Conservation (phyloP, 2,113 vertebrate genomes). For the Setophaga kirtlandii region DNA sequence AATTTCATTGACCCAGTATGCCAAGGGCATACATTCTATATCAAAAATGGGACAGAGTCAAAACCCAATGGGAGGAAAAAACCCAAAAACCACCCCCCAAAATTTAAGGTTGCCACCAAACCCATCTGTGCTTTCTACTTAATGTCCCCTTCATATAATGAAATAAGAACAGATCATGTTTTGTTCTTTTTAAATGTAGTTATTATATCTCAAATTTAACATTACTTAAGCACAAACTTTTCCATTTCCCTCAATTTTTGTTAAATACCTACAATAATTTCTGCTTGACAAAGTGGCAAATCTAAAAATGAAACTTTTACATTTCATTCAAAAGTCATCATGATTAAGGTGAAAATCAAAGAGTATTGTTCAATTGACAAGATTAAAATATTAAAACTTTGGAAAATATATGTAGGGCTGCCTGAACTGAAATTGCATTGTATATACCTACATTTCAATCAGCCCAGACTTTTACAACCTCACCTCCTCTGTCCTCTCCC, state of each 20-base stretch:
- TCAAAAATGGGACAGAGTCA: background rate
- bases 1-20: background rate
- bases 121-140: background rate
- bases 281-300: background rate
- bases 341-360: background rate
- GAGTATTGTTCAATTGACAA: background rate
- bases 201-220: background rate
- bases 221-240: background rate
- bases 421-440: background rate
- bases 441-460: constrained; percentile 33
- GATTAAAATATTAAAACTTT: background rate
- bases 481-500: constrained; percentile 88
- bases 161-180: background rate
- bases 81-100: background rate
- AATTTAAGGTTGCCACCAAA: background rate
- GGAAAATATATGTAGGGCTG: background rate
- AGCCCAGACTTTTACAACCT: constrained; percentile 76
- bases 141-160: background rate
- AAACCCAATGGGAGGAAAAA: background rate
- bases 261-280: background rate
- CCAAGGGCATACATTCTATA: background rate
- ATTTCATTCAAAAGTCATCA: background rate
- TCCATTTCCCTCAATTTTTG: background rate
- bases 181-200: background rate
- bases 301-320: background rate